Evolutionary conservation across 2,113 vertebrate species (phyloP).

Genomic region (Meles meles): DNA sequence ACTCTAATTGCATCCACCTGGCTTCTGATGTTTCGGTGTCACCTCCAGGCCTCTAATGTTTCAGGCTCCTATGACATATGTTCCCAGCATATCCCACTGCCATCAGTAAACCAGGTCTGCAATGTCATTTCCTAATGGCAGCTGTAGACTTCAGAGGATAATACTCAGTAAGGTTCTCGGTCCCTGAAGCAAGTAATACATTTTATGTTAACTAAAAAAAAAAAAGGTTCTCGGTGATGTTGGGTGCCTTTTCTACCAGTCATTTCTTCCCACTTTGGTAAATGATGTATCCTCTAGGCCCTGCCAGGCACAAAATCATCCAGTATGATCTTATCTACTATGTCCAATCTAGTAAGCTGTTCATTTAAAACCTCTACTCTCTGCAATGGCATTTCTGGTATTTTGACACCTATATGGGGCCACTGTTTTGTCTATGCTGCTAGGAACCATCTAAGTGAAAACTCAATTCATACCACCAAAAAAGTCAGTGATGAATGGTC

Average conservation of each 20-base stretch:
- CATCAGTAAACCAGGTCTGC: background rate
- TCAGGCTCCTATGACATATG: too few relatives aligned
- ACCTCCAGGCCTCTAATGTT: background rate
- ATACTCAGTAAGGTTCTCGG: background rate
- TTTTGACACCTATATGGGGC: background rate
- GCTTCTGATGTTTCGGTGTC: background rate
- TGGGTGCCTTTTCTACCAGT: background rate
- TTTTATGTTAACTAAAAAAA: too few relatives aligned
- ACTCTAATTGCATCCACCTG: background rate
- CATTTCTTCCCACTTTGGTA: background rate
- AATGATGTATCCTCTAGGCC: background rate
- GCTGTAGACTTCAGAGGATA: background rate
- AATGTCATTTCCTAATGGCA: background rate
- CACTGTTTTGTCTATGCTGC: background rate
- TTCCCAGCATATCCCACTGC: background rate
- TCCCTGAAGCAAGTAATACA: too few relatives aligned
- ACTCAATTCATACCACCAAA: background rate
- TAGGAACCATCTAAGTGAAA: background rate
- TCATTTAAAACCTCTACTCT: background rate
- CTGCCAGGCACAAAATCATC: background rate
- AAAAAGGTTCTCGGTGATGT: background rate
- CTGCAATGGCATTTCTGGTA: background rate
- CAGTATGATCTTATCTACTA: background rate
- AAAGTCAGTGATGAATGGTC: background rate
- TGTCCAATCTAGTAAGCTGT: background rate